Evolutionary conservation across 2,113 vertebrate genomes (phyloP).

Genomic region (Zosterops pallidus): DNA sequence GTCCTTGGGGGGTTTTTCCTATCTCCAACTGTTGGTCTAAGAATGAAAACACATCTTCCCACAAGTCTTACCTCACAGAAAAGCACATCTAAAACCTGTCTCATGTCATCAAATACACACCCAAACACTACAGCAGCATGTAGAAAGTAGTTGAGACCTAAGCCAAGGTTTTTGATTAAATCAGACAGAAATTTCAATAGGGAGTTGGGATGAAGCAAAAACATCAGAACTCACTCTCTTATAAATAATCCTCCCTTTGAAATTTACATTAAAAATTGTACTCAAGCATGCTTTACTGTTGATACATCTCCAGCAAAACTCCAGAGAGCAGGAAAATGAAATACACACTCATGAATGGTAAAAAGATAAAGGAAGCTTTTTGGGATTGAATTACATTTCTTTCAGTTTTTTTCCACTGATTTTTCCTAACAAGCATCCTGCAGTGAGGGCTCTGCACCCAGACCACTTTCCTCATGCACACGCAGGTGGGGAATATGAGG

Average conservation of each 20-base stretch:
- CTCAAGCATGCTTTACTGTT: background rate
- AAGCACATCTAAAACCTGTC: background rate
- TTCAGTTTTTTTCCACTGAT: background rate
- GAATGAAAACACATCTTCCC: background rate
- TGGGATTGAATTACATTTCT: background rate
- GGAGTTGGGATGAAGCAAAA: background rate
- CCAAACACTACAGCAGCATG: background rate
- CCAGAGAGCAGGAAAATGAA: background rate
- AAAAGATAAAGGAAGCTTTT: background rate
- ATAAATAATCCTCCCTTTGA: background rate
- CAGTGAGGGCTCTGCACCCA: background rate
- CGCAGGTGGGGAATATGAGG: fast-evolving
- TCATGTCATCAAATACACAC: background rate
- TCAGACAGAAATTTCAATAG: background rate
- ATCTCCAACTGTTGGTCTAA: background rate
- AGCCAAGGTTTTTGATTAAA: background rate
- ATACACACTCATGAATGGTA: background rate
- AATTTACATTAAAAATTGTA: background rate
- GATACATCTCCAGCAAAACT: background rate
- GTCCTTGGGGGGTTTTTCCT: fast-evolving
- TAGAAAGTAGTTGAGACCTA: background rate
- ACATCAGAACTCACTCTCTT: background rate
- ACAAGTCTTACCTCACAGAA: background rate
- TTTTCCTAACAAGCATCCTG: background rate
- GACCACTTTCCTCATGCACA: background rate